Conservation (phyloP, 2,888 invertebrate genomes). For the Drosophila limbata region DNA sequence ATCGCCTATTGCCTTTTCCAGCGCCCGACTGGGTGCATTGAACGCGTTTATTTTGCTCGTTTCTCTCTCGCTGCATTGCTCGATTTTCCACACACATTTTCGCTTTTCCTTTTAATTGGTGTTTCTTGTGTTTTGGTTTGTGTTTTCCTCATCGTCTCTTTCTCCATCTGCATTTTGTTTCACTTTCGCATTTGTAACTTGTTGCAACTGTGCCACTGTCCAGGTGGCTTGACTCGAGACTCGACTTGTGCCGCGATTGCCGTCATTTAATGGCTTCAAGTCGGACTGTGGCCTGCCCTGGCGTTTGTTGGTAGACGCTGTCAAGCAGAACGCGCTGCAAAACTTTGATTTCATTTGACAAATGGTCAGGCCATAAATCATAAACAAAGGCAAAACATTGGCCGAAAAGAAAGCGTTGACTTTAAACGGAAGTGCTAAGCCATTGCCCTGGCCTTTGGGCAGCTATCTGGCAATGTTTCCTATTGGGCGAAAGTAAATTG, state of each 20-base stretch:
- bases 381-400: slow-evolving; percentile 46
- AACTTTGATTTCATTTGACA: slow-evolving; percentile 67
- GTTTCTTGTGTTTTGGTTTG: slow-evolving; percentile 59
- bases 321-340: slow-evolving; percentile 58
- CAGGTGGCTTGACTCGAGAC: slow-evolving; percentile 18
- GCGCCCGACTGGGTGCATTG: slow-evolving; percentile 60
- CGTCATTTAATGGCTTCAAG: slow-evolving; percentile 63
- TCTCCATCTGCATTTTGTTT: slow-evolving; percentile 39
- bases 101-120: slow-evolving; percentile 73
- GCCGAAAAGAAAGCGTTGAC: slow-evolving; percentile 71
- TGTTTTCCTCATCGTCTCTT: slow-evolving; percentile 48
- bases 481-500: slow-evolving; percentile 66
- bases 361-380: slow-evolving; percentile 63
- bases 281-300: slow-evolving; percentile 19
- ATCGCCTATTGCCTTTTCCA: slow-evolving; percentile 6
- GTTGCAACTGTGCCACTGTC: slow-evolving; percentile 75
- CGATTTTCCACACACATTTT: slow-evolving; percentile 64
- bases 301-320: slow-evolving; percentile 1
- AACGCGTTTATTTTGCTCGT: slow-evolving; percentile 63
- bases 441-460: slow-evolving; percentile 37
- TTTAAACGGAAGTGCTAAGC: slow-evolving; percentile 63
- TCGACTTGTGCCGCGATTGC: slow-evolving; percentile 2
- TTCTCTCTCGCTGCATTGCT: slow-evolving; percentile 46
- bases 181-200: slow-evolving; percentile 67
- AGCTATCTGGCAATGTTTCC: slow-evolving; percentile 27